Conservation (phyloP, 2,888 invertebrate species). For the Cyrtodaria siliqua region DNA sequence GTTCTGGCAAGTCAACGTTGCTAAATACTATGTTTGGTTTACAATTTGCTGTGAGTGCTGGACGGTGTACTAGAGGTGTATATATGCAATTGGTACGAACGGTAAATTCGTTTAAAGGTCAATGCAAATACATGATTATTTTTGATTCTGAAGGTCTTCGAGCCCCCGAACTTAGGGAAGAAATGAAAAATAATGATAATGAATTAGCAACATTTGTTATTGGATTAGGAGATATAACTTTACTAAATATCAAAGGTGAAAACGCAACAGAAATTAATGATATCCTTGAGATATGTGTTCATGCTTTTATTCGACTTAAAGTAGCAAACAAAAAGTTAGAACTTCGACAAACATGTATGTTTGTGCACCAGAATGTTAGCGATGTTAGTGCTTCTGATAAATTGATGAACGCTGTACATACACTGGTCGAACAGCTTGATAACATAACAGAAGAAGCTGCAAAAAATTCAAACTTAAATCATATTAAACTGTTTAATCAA, state of each 20-base stretch:
- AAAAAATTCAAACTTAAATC: slow-evolving; percentile 4
- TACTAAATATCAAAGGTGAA: slow-evolving; percentile 50
- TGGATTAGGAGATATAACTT: slow-evolving; percentile 39
- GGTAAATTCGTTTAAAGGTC: background rate
- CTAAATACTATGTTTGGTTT: slow-evolving; percentile 56
- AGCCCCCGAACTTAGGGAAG: slow-evolving; percentile 26
- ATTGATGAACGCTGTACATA: background rate
- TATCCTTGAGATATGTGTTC: slow-evolving; percentile 39
- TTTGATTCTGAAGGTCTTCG: slow-evolving; percentile 55
- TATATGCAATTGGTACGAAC: slow-evolving; percentile 28
- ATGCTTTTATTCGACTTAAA: slow-evolving; percentile 45
- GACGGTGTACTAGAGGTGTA: slow-evolving; percentile 57
- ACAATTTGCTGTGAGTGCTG: slow-evolving; percentile 45
- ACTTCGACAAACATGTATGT: background rate
- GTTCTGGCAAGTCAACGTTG: slow-evolving; percentile 58
- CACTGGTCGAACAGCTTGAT: slow-evolving; percentile 11
- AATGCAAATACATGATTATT: slow-evolving; percentile 33
- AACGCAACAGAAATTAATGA: slow-evolving; percentile 31
- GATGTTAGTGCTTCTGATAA: slow-evolving; percentile 13
- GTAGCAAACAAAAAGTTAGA: slow-evolving; percentile 14
- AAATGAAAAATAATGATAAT: slow-evolving; percentile 30
- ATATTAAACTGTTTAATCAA: slow-evolving; percentile 25
- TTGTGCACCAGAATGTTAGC: slow-evolving; percentile 52
- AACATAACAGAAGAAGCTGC: slow-evolving; percentile 30
- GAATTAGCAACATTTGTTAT: slow-evolving; percentile 44